phyloP scores from a whole-genome alignment of 2,113 vertebrate genomes.

The Triplophysa siluroides region DNA sequence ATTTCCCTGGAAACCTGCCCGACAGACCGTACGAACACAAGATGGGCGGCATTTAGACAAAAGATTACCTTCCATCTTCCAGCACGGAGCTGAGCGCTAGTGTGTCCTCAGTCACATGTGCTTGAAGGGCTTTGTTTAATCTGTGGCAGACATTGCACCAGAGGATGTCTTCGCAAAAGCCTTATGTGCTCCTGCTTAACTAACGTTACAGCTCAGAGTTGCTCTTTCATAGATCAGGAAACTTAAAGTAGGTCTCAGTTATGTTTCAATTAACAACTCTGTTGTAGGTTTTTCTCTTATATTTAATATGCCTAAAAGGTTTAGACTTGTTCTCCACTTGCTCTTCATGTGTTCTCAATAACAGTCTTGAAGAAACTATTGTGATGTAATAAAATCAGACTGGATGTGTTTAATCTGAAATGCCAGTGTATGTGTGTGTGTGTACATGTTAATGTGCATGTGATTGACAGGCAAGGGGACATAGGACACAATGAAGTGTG shows the following conservation, averaged over 20 bases:
- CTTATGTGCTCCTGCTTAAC: slow-evolving; percentile 29
- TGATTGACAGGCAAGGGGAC: slow-evolving; percentile 66
- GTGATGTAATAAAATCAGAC: not conserved
- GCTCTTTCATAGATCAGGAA: not conserved
- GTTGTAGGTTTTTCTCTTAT: not conserved
- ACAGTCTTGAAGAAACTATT: too few species aligned
- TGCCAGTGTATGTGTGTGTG: not conserved
- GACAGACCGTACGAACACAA: slow-evolving; percentile 57
- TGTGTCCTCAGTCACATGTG: slow-evolving; percentile 50
- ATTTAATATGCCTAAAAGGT: too few species aligned
- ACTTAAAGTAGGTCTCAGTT: not conserved
- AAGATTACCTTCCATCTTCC: slow-evolving; percentile 57
- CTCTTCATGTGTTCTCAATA: too few species aligned
- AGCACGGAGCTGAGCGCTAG: slow-evolving; percentile 27
- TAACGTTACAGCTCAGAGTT: not conserved
- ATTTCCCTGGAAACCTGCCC: slow-evolving; percentile 66
- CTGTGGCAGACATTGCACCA: slow-evolving; percentile 23
- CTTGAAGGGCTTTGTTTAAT: slow-evolving; percentile 38
- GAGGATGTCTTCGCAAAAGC: slow-evolving; percentile 26
- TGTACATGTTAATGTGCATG: slow-evolving; percentile 19
- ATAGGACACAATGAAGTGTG: slow-evolving; percentile 62
- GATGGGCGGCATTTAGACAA: slow-evolving; percentile 61
- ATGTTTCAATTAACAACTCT: not conserved
- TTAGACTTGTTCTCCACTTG: too few species aligned
- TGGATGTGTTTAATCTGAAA: not conserved